phyloP scores from a whole-genome alignment of 2,113 vertebrate genomes.

The Apistogramma diplotaenia region DNA sequence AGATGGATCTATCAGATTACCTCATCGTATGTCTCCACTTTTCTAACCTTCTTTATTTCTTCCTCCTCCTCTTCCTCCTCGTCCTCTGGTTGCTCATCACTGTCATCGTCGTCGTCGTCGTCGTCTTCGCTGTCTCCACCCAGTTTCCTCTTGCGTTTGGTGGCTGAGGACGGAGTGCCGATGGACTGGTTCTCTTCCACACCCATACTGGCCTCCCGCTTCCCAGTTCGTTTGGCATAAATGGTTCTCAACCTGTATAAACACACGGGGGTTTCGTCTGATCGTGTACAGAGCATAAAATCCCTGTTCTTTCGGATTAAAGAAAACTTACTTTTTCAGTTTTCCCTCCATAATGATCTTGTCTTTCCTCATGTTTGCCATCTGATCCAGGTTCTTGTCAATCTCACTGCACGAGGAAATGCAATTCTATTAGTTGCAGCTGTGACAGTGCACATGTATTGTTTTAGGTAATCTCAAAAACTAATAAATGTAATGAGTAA shows the following conservation, averaged over 20 bases:
- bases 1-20: constrained; percentile 52
- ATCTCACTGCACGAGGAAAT: constrained; percentile 87
- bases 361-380: constrained; percentile 98
- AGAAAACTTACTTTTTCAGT: constrained; percentile 90
- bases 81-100: constrained; percentile 85
- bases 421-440: neutral
- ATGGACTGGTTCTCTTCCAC: constrained; percentile 86
- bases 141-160: constrained; percentile 87
- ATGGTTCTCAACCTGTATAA: constrained; percentile 86
- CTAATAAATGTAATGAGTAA: neutral
- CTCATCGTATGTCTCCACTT: constrained; percentile 91
- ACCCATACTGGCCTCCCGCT: constrained; percentile 78
- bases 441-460: neutral
- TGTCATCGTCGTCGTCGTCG: constrained; percentile 91
- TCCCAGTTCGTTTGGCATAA: constrained; percentile 94
- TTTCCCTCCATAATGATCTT: constrained; percentile 98
- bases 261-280: neutral
- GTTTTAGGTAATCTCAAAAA: neutral
- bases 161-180: constrained; percentile 81
- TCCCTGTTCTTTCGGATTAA: neutral
- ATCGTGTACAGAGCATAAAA: neutral
- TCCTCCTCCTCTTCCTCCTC: constrained; percentile 98
- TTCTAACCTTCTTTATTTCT: constrained; percentile 93
- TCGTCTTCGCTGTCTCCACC: constrained; percentile 88
- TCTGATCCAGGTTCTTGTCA: constrained; percentile 97